A percentile compares a stretch with the other conserved stretches of the same genome.
Evolutionary conservation across 2,113 vertebrate genomes (phyloP).

Genomic region (Syngnathus scovelli): DNA sequence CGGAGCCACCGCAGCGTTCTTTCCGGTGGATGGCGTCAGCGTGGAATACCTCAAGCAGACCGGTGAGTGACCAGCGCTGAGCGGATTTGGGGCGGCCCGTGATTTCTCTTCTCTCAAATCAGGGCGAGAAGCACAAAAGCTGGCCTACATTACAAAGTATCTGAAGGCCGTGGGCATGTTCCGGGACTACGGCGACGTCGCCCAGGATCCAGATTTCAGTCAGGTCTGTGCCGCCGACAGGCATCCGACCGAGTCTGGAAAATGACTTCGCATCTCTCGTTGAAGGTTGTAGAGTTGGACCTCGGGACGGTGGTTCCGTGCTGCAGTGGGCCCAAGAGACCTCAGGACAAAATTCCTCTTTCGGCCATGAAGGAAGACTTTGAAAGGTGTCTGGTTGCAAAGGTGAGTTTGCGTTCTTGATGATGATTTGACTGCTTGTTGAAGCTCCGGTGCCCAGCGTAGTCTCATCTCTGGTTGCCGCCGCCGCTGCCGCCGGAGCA

Average conservation of each 20-base stretch:
- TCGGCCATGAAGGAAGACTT: conserved; percentile 92
- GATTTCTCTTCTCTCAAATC: conserved; percentile 14
- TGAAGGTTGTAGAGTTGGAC: conserved; percentile 73
- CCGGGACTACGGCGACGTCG: conserved; percentile 80
- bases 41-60: conserved; percentile 88
- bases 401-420: conserved; percentile 64
- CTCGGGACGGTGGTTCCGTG: conserved; percentile 85
- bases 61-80: conserved; percentile 60
- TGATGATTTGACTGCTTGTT: neutral
- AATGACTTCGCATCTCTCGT: neutral
- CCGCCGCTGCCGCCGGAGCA: too few relatives aligned
- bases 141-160: conserved; percentile 76
- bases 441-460: neutral
- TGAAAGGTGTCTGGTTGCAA: conserved; percentile 82
- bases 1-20: conserved; percentile 92
- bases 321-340: conserved; percentile 95
- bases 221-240: conserved; percentile 63
- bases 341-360: conserved; percentile 87
- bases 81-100: neutral
- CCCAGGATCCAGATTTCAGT: conserved; percentile 89
- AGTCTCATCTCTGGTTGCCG: neutral
- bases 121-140: conserved; percentile 84
- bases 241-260: neutral
- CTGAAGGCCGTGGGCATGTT: conserved; percentile 86
- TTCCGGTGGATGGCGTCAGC: conserved; percentile 89